Conservation (phyloP, 2,888 invertebrate species). For the Tolmerus cingulatus region DNA sequence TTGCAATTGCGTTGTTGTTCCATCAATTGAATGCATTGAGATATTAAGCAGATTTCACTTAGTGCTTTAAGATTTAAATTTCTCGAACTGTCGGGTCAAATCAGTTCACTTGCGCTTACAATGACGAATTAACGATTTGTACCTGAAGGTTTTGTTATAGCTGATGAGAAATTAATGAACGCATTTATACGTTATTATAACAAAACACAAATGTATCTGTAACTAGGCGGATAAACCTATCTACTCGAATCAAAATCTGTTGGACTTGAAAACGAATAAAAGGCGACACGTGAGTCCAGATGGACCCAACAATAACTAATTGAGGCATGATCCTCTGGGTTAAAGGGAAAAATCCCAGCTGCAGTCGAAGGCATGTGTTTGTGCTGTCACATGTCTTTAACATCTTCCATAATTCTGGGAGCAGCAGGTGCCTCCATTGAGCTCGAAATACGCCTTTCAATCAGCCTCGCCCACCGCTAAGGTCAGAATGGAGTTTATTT, state of each 20-base stretch:
- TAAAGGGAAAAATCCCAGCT: not conserved
- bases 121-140: too few species aligned
- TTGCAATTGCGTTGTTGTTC: too few species aligned
- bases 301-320: not conserved
- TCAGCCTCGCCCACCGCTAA: not conserved
- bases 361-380: not conserved
- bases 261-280: not conserved
- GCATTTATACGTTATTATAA: too few species aligned
- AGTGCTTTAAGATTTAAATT: too few species aligned
- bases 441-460: not conserved
- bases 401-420: not conserved
- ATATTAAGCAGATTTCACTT: too few species aligned
- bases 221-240: not conserved
- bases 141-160: too few species aligned
- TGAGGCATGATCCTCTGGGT: not conserved
- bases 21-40: too few species aligned
- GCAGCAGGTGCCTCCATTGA: not conserved
- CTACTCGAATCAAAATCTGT: not conserved
- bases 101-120: too few species aligned
- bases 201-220: too few species aligned
- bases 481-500: not conserved
- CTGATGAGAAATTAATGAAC: too few species aligned
- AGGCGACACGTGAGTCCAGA: not conserved
- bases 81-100: too few species aligned
- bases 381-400: not conserved